Base-by-base conservation (phyloP, 2,797 vertebrate genomes). In the Periparus ater region DNA sequence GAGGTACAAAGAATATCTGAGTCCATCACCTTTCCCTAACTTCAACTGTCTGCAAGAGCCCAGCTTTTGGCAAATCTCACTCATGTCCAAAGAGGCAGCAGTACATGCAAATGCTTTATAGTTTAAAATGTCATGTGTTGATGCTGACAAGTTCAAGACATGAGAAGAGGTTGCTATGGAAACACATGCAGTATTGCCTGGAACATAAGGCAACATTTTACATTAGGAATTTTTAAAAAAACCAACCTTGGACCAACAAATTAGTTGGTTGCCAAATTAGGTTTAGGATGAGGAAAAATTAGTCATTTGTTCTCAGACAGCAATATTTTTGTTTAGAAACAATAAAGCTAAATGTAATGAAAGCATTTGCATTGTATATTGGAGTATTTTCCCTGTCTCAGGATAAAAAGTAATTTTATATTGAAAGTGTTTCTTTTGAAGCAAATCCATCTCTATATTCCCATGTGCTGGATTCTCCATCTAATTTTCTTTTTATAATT, bases 151-250 rank as follows among this genome's bases (percentile, higher is more conserved):
- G 95, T 95, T 97, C 95, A 95, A 78, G 96, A 85, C 93, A 88
- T 9, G 15, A 85, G 91, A 89, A 82, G 77, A 74, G 27, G 96
- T 96, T 97, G 90, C 97, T 91, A 96, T 95, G 95, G 96, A 94
- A 95, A 97, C 96, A 68, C 47, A 71, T 1, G 1, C 71, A 50
- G 25, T 88, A 91, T 40, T 80, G 71, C 92, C 79, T 73, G 30
- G 68, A 96, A 94, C 71, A 89, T 80, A 91, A 78, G 78, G 92
- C 86, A 94, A 92, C 55, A 29, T 85, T 90, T 93, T 92, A 74
- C 71, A 32, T 53, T 60, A 38, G 77, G 79, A 92, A 45, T 26
- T 13, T 58, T 81, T 60, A 0, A 19, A 66, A 51, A 45, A 80
- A 81, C 2, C 40, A 74, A 8, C 18, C 30, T 75, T 88, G 77